phyloP scores from a whole-genome alignment of 2,888 invertebrate genomes.

The Augiades crinisus region DNA sequence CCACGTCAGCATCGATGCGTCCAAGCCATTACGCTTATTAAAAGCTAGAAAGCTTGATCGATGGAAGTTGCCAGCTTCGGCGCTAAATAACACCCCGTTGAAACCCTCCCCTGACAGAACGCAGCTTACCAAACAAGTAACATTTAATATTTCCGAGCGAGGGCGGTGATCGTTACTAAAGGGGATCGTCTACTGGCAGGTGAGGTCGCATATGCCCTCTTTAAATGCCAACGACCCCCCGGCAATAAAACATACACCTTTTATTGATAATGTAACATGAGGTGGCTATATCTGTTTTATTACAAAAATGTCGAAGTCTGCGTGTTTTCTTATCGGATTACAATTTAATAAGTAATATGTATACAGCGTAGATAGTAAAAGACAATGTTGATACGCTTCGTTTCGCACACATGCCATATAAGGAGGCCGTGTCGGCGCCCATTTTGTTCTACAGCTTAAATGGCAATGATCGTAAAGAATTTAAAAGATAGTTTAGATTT shows the following conservation, averaged over 20 bases:
- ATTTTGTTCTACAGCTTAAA: too few species aligned
- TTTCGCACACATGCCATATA: too few species aligned
- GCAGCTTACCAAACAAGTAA: constrained; percentile 63
- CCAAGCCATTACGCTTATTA: constrained; percentile 15
- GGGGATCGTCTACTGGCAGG: constrained; percentile 60
- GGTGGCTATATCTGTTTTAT: constrained; percentile 5
- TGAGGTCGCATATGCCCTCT: constrained; percentile 74
- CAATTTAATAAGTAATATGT: not conserved
- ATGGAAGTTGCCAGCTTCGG: constrained; percentile 9
- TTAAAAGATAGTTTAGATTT: too few species aligned
- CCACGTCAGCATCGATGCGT: constrained; percentile 4
- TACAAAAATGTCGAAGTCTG: constrained; percentile 8
- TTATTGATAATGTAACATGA: constrained; percentile 38
- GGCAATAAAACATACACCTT: constrained; percentile 43
- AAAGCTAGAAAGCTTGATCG: constrained; percentile 9
- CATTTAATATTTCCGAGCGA: constrained; percentile 71
- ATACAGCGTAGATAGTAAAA: too few species aligned
- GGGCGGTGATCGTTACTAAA: constrained; percentile 47
- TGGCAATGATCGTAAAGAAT: too few species aligned
- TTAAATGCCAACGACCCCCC: constrained; percentile 71
- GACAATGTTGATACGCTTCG: too few species aligned
- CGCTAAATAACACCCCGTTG: constrained; percentile 13
- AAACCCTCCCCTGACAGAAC: constrained; percentile 18
- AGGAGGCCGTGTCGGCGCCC: too few species aligned
- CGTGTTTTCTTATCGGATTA: constrained; percentile 17